Evolutionary conservation across 2,888 invertebrate genomes (phyloP), one percentile per base, ranked within the genome.

Genomic region (Scelioninae gen. 1): DNA sequence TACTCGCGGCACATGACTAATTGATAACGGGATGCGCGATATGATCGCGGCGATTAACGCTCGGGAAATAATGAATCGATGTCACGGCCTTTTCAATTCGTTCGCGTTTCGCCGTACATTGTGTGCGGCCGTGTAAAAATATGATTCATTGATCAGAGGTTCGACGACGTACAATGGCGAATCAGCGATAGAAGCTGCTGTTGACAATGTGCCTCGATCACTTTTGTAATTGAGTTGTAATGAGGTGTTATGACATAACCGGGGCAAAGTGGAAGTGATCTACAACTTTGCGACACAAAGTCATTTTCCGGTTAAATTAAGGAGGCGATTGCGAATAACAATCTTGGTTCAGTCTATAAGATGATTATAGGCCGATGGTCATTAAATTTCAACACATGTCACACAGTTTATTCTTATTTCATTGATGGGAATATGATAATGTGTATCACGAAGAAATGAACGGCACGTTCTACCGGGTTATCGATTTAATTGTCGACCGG

Each of bases 401-500:
- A 8, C 10, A 31, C 15, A 47, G 23, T 31, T 68, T 47, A 34
- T 68, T 47, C 10, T 16, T 16, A 16, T 45, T 45, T 9, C 34
- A 31, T 40, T 38, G 9, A 23, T 0, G 6, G 58, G n/a, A 32
- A 40, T 62, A 32, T 53, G 40, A 29, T 62, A 53, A 62, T 63
- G 45, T 23, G 45, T 45, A 45, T 23, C 29, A 40, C 53, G 62
- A n/a, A 15, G 55, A 6, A 40, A 40, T n/a, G 65, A 63, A 63
- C 13, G 11, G 63, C 23, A 47, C 65, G 75, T 55, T 55, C 63
- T 55, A 47, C 29, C 56, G 68, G 40, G 71, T 86, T 87, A 88
- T 88, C 87, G 87, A 88, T 88, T 86, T 88, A 89, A 89, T 89
- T 89, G 87, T 87, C 85, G 82, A 78, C 65, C 84, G 65, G 81